Percentiles rank a stretch among this genome's conserved stretches.
Conservation (phyloP, 2,888 invertebrate genomes). For the Lochmaea capreae region DNA sequence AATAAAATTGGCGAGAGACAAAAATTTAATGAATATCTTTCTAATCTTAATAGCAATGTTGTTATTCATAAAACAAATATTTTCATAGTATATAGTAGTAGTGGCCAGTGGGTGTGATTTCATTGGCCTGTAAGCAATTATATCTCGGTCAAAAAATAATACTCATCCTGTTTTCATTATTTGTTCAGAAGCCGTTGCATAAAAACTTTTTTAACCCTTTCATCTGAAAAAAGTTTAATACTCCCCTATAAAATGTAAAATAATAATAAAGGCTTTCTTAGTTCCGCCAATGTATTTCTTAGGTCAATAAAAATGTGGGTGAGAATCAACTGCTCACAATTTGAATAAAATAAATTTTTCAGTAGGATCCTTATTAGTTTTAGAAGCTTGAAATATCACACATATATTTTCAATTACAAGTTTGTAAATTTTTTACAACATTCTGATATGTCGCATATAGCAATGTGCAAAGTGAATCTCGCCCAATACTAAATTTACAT, state of each 20-base stretch:
- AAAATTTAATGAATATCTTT: no score
- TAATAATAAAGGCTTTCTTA: conserved; percentile 33
- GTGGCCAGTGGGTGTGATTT: background rate
- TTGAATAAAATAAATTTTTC: background rate
- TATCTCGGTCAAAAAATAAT: conserved; percentile 8
- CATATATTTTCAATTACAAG: no score
- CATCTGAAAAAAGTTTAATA: background rate
- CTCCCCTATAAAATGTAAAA: conserved; percentile 25
- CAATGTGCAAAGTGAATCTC: no score
- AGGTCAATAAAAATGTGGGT: conserved; percentile 34
- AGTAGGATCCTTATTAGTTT: no score
- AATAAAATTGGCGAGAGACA: no score
- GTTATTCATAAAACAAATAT: no score
- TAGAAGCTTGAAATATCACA: no score
- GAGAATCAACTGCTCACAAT: conserved; percentile 9
- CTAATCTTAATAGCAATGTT: no score
- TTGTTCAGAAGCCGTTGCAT: conserved; percentile 22
- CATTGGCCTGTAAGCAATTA: background rate
- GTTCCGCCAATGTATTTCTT: conserved; percentile 43
- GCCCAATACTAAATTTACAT: no score
- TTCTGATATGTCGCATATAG: no score
- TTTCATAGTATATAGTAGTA: no score
- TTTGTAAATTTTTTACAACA: no score
- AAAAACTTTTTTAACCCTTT: conserved; percentile 19
- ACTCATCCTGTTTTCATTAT: conserved; percentile 12